A percentile compares a stretch with the other conserved stretches of the same genome.
Evolutionary conservation across 2,888 invertebrate genomes (phyloP).

Genomic region (Epinotia ramella): DNA sequence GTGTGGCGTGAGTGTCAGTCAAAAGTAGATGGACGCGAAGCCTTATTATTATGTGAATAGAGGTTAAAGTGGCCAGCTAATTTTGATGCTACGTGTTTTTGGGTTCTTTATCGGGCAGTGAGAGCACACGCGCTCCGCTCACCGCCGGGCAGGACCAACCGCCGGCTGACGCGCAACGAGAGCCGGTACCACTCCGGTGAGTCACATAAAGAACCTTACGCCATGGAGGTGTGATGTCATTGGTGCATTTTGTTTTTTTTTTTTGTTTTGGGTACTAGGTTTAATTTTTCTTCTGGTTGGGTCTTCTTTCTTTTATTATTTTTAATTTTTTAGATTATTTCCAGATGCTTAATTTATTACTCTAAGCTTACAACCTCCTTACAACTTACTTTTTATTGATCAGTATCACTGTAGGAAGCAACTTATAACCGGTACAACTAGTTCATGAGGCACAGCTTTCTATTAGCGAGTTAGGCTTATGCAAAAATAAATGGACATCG

Average conservation of each 20-base stretch:
- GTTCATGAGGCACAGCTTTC: slow-evolving; percentile 54
- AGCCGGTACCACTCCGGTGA: slow-evolving; percentile 98
- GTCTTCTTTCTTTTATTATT: slow-evolving; percentile 24
- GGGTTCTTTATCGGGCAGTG: slow-evolving; percentile 85
- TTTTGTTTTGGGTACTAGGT: slow-evolving; percentile 33
- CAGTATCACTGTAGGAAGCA: slow-evolving; percentile 14
- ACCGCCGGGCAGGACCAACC: slow-evolving; percentile 91
- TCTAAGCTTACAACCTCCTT: not conserved
- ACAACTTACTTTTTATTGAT: slow-evolving; percentile 7
- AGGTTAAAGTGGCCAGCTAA: slow-evolving; percentile 41
- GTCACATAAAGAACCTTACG: slow-evolving; percentile 72
- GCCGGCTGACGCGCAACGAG: slow-evolving; percentile 96
- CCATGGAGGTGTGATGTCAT: slow-evolving; percentile 57
- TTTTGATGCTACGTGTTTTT: slow-evolving; percentile 50
- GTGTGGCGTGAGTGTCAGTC: slow-evolving; percentile 54
- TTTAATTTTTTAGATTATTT: slow-evolving; percentile 16
- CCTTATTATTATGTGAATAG: not conserved
- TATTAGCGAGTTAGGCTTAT: slow-evolving; percentile 57
- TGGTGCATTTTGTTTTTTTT: slow-evolving; percentile 50
- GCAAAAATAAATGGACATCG: slow-evolving; percentile 49
- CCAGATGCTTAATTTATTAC: not conserved
- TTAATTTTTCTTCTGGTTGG: slow-evolving; percentile 32
- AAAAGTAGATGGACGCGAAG: slow-evolving; percentile 15
- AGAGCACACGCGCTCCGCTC: slow-evolving; percentile 81
- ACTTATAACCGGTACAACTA: slow-evolving; percentile 44